Evolutionary conservation across 2,888 invertebrate species (phyloP), one percentile per base, ranked within the genome.

Genomic region (Drosophila fungiperda): DNA sequence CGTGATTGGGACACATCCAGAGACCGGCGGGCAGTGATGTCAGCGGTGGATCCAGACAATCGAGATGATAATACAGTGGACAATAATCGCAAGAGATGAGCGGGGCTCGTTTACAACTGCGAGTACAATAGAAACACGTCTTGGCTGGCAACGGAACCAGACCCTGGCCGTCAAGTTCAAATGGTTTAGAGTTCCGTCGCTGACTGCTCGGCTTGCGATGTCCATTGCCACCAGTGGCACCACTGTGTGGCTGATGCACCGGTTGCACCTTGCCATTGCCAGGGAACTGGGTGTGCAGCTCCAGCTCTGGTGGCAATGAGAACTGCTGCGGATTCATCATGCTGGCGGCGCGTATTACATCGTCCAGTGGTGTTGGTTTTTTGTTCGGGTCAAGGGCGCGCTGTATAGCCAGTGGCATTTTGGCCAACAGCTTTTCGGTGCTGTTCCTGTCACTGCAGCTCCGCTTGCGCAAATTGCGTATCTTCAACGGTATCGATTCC

Each of bases 1-100:
- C 96, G 92, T 99, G 99, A 93, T 98, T 97, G 0, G 99, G 99
- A 92, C 99, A 99, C 98, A 99, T 99, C 99, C 99, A 99, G 35
- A 97, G 94, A 0, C 97, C 97, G 3, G 96, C 95, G 0, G 99
- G 99, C 74, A 97, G 94, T 0, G 96, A 96, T 0, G 98, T 97
- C 63, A 99, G 93, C 0, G 99, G 99, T 1, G 99, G 99, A 92
- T 98, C 96, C 74, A 99, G 93, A 91, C 99, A 99, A 93, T 99
- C 99, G 94, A 97, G 95, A 93, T 99, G 99, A 92, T 96, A 99
- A 81, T 96, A 95, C 65, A 97, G 93, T 0, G 98, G 96, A 92
- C 99, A 99, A 93, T 97, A 99, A 94, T 99, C 99, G 92, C 99
- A 99, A 74, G 97, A 96, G 57, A 99, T 94, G 80, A 99, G 94